Evolutionary conservation across 2,113 vertebrate species (phyloP).

Genomic region (Pontoporia blainvillei): DNA sequence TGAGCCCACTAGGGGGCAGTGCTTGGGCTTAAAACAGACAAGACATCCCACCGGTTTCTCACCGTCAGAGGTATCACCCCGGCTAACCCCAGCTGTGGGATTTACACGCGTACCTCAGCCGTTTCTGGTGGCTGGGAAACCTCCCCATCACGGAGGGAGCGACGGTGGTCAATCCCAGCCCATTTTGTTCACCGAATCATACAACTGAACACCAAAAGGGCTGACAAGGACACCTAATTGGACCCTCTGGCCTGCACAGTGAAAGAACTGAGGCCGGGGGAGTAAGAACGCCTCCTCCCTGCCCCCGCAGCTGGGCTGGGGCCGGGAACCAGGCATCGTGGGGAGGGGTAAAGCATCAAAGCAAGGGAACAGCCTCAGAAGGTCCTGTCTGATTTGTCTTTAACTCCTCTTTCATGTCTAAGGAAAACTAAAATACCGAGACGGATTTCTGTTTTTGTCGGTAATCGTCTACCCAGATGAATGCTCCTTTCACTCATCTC

Average conservation of each 20-base stretch:
- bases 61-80: accelerated
- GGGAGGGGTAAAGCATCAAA: background rate
- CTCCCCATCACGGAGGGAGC: background rate
- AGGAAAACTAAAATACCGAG: background rate
- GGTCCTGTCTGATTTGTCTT: background rate
- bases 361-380: background rate
- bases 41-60: background rate
- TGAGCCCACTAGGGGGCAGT: background rate
- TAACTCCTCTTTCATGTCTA: background rate
- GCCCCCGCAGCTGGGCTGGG: background rate
- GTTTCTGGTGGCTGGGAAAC: background rate
- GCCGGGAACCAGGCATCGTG: background rate
- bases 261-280: background rate
- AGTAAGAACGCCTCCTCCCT: background rate
- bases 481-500: accelerated
- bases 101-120: no score
- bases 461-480: no score
- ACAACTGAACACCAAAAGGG: background rate
- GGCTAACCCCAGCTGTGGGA: accelerated
- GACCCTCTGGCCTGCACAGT: accelerated
- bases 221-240: no score
- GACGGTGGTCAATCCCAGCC: background rate
- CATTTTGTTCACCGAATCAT: background rate
- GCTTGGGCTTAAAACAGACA: background rate
- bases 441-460: no score